phyloP scores from a whole-genome alignment of 2,888 invertebrate genomes.

The Noctua janthina region DNA sequence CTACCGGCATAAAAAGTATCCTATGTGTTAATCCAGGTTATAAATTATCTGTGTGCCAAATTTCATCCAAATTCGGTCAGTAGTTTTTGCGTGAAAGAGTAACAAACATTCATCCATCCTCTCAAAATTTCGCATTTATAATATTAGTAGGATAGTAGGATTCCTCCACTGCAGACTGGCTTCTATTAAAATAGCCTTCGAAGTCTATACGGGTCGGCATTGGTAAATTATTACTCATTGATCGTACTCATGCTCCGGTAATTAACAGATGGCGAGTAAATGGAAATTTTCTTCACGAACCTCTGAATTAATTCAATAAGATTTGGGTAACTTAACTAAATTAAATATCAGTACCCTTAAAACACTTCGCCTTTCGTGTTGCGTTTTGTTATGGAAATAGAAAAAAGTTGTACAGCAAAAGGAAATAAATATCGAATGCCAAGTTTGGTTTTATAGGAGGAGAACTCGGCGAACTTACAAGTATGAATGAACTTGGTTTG shows the following conservation, averaged over 20 bases:
- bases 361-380: constrained; percentile 35
- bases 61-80: no score
- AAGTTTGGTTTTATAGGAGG: background rate
- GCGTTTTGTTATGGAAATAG: background rate
- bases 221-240: constrained; percentile 20
- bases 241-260: constrained; percentile 12
- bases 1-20: no score
- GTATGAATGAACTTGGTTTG: background rate
- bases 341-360: constrained; percentile 57
- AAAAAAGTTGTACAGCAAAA: background rate
- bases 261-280: constrained; percentile 45
- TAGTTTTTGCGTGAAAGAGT: no score
- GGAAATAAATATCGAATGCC: no score
- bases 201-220: background rate
- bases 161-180: no score
- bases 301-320: constrained; percentile 61
- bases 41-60: no score
- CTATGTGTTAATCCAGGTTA: no score
- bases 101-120: no score
- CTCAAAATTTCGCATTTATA: no score
- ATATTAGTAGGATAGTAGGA: no score
- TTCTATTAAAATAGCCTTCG: no score
- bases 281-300: constrained; percentile 28
- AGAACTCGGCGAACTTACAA: background rate
- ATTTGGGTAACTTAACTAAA: constrained; percentile 61